Percentiles rank a stretch among this genome's conserved stretches.
Evolutionary conservation across 2,888 invertebrate species (phyloP).

Genomic region (Hyles lineata): DNA sequence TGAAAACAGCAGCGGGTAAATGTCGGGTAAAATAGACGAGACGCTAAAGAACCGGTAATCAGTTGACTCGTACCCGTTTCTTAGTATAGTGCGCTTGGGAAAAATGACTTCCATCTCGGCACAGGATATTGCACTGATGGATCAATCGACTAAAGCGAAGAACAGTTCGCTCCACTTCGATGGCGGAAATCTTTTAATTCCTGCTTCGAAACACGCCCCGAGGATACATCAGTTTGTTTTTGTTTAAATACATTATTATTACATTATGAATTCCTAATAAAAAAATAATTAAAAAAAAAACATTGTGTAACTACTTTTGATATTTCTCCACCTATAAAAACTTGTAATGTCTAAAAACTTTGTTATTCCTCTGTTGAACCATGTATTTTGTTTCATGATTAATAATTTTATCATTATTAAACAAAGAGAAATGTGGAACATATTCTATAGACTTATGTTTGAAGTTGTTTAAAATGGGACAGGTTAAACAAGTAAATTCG

Average conservation of each 20-base stretch:
- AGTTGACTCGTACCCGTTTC: slow-evolving; percentile 52
- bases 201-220: slow-evolving; percentile 14
- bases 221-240: neutral
- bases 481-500: too few species aligned
- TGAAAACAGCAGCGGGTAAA: neutral
- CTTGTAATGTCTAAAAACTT: too few species aligned
- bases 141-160: slow-evolving; percentile 41
- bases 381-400: too few species aligned
- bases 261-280: neutral
- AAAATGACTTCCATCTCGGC: slow-evolving; percentile 54
- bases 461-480: too few species aligned
- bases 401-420: too few species aligned
- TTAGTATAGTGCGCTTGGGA: slow-evolving; percentile 46
- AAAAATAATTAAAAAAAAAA: too few species aligned
- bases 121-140: slow-evolving; percentile 62
- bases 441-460: too few species aligned
- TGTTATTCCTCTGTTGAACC: too few species aligned
- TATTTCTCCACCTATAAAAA: too few species aligned
- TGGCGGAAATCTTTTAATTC: slow-evolving; percentile 45
- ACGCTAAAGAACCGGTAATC: slow-evolving; percentile 48
- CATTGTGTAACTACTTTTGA: too few species aligned
- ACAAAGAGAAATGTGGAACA: too few species aligned
- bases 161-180: slow-evolving; percentile 40
- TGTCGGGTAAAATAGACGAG: slow-evolving; percentile 33
- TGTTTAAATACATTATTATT: neutral